A percentile compares a stretch with the other conserved stretches of the same genome.
These are phyloP conservation scores for Cuniculus paca DNA, from an alignment of 2,797 vertebrate genomes.

Conservation along the genomic window DNA sequence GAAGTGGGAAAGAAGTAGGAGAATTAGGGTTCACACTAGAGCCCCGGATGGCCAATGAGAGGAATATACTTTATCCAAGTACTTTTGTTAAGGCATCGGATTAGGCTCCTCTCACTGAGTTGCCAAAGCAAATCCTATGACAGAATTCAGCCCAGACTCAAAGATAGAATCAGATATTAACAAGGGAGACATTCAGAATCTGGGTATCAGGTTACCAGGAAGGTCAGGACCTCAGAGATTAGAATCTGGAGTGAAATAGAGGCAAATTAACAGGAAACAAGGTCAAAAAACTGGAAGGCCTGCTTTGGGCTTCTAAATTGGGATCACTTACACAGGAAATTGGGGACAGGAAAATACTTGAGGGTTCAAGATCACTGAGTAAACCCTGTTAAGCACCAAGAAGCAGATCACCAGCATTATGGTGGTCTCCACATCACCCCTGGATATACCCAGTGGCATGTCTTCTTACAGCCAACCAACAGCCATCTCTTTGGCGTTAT, in stretches of 20 bases:
- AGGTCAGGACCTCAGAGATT: conserved; percentile 71
- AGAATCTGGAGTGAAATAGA: conserved; percentile 52
- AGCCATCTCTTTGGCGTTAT: not conserved
- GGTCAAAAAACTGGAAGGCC: conserved; percentile 67
- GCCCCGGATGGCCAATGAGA: not conserved
- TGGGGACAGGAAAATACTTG: not conserved
- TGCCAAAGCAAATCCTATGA: not conserved
- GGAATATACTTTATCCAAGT: too few relatives aligned
- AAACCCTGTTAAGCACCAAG: not conserved
- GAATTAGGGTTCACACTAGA: not conserved
- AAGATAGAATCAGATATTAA: conserved; percentile 39
- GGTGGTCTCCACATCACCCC: too few relatives aligned
- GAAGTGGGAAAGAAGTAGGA: not conserved
- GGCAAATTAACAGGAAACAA: conserved; percentile 79
- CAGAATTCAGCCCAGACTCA: not conserved
- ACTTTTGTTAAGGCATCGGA: not conserved
- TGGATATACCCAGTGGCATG: accelerated
- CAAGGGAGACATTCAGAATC: conserved; percentile 61
- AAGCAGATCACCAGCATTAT: not conserved
- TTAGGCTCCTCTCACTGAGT: not conserved
- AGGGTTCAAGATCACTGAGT: conserved; percentile 45
- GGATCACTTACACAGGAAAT: conserved; percentile 75
- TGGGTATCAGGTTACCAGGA: conserved; percentile 36
- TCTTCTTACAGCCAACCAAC: not conserved
- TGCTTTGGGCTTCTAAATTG: conserved; percentile 67